Conservation (phyloP, 2,888 invertebrate genomes). For the Conomelus anceps region DNA sequence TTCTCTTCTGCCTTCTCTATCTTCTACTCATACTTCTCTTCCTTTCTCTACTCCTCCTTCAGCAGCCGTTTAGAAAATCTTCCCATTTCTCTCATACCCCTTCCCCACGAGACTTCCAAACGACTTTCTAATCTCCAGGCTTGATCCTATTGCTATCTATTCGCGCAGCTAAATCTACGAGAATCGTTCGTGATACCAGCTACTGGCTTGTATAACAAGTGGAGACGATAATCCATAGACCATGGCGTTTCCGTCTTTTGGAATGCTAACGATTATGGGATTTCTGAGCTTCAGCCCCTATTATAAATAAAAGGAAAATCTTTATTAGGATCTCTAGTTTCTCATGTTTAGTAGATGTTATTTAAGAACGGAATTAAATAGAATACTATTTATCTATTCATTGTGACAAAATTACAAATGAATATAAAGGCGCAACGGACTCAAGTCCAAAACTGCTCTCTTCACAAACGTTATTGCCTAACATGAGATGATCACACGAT, state of each 20-base stretch:
- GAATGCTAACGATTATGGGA: neutral
- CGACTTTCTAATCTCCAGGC: neutral
- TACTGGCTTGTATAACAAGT: neutral
- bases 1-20: neutral
- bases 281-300: neutral
- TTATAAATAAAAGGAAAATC: neutral
- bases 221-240: neutral
- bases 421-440: too few species aligned
- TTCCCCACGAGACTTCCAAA: neutral
- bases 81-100: neutral
- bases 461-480: too few species aligned
- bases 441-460: too few species aligned
- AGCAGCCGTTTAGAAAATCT: neutral
- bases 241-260: neutral
- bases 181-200: neutral
- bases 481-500: too few species aligned
- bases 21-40: neutral
- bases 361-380: neutral
- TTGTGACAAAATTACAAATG: neutral
- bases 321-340: neutral
- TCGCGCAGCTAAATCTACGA: neutral
- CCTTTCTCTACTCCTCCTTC: neutral
- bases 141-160: neutral
- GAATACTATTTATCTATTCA: neutral
- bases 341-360: neutral